Evolutionary conservation across 2,113 vertebrate genomes (phyloP).

Genomic region (Oncorhynchus kisutch): DNA sequence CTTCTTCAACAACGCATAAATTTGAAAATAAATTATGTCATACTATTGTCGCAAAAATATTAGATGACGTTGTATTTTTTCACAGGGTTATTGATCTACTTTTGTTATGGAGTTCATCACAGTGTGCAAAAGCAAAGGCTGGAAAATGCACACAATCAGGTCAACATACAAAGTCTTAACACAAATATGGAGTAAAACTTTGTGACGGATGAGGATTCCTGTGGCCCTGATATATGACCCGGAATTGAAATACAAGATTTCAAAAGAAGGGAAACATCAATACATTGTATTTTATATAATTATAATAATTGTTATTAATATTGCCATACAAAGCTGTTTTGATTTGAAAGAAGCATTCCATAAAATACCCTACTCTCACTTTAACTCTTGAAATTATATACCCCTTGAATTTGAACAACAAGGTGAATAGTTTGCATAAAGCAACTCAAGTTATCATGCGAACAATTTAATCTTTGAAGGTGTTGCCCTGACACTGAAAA

Average conservation of each 20-base stretch:
- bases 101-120: conserved; percentile 79
- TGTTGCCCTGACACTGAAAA: no score
- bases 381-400: neutral
- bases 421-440: neutral
- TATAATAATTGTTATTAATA: neutral
- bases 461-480: no score
- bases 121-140: conserved; percentile 72
- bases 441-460: no score
- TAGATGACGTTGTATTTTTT: neutral
- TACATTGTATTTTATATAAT: neutral
- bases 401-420: neutral
- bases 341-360: neutral
- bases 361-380: neutral
- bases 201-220: conserved; percentile 18
- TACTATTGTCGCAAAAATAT: neutral
- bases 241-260: neutral
- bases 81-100: conserved; percentile 82
- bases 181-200: conserved; percentile 11
- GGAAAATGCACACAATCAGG: conserved; percentile 13
- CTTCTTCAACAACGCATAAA: neutral
- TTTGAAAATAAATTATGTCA: neutral
- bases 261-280: neutral
- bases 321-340: neutral
- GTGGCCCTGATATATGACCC: neutral
- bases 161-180: conserved; percentile 34